phyloP scores from a whole-genome alignment of 2,888 invertebrate genomes.

The Lithophane leautieri region DNA sequence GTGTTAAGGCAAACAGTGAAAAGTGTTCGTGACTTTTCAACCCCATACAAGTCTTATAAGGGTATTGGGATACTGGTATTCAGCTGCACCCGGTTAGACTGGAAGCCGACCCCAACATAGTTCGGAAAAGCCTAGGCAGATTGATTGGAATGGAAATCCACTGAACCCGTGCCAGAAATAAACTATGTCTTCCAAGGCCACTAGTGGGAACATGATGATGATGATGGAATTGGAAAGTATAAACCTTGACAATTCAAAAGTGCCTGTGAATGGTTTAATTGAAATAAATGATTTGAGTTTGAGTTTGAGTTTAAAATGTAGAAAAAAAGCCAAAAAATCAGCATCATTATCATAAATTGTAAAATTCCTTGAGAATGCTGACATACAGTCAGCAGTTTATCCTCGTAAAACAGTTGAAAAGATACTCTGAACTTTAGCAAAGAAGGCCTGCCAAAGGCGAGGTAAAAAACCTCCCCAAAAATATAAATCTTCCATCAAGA shows the following conservation, averaged over 20 bases:
- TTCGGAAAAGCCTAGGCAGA: too few relatives aligned
- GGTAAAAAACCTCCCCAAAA: not conserved
- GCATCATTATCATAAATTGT: not conserved
- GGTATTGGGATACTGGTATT: too few relatives aligned
- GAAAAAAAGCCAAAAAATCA: not conserved
- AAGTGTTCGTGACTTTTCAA: not conserved
- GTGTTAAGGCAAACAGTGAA: not conserved
- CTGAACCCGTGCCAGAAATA: too few relatives aligned
- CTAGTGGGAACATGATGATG: too few relatives aligned
- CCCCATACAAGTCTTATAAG: not conserved
- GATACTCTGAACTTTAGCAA: not conserved
- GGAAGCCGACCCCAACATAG: too few relatives aligned
- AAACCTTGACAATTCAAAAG: too few relatives aligned
- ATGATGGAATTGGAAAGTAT: not conserved
- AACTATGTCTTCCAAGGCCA: too few relatives aligned
- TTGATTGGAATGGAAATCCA: too few relatives aligned
- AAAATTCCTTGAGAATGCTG: not conserved
- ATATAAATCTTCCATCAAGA: not conserved
- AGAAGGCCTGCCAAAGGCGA: not conserved
- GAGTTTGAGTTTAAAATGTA: too few relatives aligned
- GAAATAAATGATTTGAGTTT: too few relatives aligned
- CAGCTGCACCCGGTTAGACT: too few relatives aligned
- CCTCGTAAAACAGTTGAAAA: conserved; percentile 31
- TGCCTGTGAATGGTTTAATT: too few relatives aligned
- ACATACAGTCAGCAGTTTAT: conserved; percentile 21